Percentiles rank a stretch among this genome's conserved stretches.
Conservation (phyloP, 1,140 invertebrate species). For the Drosophila micromelanica region DNA sequence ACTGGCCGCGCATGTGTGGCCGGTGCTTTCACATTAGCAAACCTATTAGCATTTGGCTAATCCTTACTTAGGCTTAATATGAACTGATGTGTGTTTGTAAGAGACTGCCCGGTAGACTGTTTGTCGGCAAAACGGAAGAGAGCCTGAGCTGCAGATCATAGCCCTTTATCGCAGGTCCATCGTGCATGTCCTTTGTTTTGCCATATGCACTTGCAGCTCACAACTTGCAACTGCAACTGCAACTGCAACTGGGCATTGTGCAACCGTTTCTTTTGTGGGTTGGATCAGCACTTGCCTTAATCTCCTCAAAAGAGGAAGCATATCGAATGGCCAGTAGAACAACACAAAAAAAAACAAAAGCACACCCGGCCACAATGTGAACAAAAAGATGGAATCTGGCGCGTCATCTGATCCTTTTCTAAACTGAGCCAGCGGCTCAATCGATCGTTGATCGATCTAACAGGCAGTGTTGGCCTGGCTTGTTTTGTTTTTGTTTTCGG, state of each 20-base stretch:
- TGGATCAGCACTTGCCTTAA: constrained; percentile 61
- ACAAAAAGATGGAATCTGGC: constrained; percentile 19
- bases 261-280: constrained; percentile 46
- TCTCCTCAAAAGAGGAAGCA: constrained; percentile 26
- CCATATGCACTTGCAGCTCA: constrained; percentile 26
- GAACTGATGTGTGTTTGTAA: background rate
- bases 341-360: constrained; percentile 51
- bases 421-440: constrained; percentile 23
- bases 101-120: constrained; percentile 48
- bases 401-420: constrained; percentile 29
- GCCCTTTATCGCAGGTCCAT: constrained; percentile 68
- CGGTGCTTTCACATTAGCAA: constrained; percentile 58
- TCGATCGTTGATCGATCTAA: constrained; percentile 19
- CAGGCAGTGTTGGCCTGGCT: background rate
- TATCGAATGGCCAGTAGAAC: constrained; percentile 8
- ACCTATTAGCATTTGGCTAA: constrained; percentile 75
- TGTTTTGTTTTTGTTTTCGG: constrained; percentile 30
- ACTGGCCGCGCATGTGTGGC: constrained; percentile 34
- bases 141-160: constrained; percentile 27
- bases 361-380: constrained; percentile 69
- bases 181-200: constrained; percentile 71
- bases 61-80: constrained; percentile 67
- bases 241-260: constrained; percentile 57
- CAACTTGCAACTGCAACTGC: constrained; percentile 2
- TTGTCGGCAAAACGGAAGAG: constrained; percentile 35